These are phyloP conservation scores for Brenthis hecate DNA, from an alignment of 2,888 invertebrate genomes.

Conservation along the genomic window DNA sequence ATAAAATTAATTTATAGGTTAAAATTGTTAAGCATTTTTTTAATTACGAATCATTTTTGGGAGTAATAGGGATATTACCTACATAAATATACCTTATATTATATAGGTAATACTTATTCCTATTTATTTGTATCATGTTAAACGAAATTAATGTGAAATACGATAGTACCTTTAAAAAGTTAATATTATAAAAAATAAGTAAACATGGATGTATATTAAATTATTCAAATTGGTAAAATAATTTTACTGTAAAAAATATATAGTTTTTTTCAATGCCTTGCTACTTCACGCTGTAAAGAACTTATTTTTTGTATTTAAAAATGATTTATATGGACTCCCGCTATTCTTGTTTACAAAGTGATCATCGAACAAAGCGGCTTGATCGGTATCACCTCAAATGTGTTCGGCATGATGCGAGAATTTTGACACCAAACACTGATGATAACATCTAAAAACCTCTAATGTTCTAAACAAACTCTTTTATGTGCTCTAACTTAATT, in stretches of 20 bases:
- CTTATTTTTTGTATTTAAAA: constrained; percentile 30
- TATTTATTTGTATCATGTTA: not conserved
- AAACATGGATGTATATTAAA: constrained; percentile 10
- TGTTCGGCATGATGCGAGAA: constrained; percentile 79
- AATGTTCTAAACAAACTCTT: constrained; percentile 82
- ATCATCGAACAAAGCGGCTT: constrained; percentile 70
- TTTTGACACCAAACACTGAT: constrained; percentile 78
- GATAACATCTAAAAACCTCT: constrained; percentile 80
- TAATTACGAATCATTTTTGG: too few species aligned
- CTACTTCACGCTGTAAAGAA: constrained; percentile 32
- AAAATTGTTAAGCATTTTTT: too few species aligned
- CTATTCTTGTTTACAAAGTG: constrained; percentile 78
- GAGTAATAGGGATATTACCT: too few species aligned
- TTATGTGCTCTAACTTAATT: constrained; percentile 80
- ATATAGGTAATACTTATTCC: constrained; percentile 15
- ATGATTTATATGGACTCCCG: constrained; percentile 64
- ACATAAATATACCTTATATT: not conserved
- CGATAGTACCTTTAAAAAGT: too few species aligned
- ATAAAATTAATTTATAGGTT: not conserved
- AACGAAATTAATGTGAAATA: too few species aligned
- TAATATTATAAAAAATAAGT: too few species aligned
- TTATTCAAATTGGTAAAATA: too few species aligned
- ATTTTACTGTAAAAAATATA: not conserved
- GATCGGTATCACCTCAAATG: constrained; percentile 75
- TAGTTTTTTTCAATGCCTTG: constrained; percentile 3